Percentiles rank a stretch among this genome's conserved stretches.
These are phyloP conservation scores for Megaustenia siamemsis DNA, from an alignment of 2,888 invertebrate species.

Conservation along the genomic window DNA sequence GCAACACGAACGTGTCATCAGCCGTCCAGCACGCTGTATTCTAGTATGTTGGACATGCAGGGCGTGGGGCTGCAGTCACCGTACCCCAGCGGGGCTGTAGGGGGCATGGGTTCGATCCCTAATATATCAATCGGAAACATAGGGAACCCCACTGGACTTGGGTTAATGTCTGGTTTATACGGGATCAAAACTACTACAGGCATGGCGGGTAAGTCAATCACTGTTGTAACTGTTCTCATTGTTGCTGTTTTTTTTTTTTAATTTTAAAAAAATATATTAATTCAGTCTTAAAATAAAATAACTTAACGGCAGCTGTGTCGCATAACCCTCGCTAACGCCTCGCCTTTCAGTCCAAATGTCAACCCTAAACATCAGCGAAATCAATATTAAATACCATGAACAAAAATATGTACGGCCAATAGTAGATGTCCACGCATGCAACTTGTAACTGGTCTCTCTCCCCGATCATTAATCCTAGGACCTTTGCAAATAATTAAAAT, in stretches of 20 bases:
- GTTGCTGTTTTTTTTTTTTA: too few relatives aligned
- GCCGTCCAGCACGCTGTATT: background rate
- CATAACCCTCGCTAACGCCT: too few relatives aligned
- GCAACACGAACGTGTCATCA: background rate
- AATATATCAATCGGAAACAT: slow-evolving; percentile 52
- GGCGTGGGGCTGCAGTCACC: slow-evolving; percentile 73
- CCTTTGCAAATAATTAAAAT: too few relatives aligned
- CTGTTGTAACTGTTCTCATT: background rate
- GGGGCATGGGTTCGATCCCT: slow-evolving; percentile 60
- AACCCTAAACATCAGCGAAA: too few relatives aligned
- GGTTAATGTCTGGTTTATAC: slow-evolving; percentile 51
- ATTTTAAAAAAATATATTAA: background rate
- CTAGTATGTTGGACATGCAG: slow-evolving; percentile 71
- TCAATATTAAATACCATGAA: too few relatives aligned
- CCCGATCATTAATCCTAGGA: too few relatives aligned
- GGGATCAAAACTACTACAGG: slow-evolving; percentile 54
- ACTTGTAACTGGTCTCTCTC: too few relatives aligned
- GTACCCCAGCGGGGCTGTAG: slow-evolving; percentile 65
- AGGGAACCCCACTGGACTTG: slow-evolving; percentile 43
- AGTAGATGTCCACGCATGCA: too few relatives aligned
- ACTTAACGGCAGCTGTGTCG: too few relatives aligned
- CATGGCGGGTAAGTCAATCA: slow-evolving; percentile 49
- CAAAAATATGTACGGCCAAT: too few relatives aligned
- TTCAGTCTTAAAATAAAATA: too few relatives aligned
- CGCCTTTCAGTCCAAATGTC: too few relatives aligned